phyloP scores from a whole-genome alignment of 2,888 invertebrate species.

The Hoplodrina blanda region DNA sequence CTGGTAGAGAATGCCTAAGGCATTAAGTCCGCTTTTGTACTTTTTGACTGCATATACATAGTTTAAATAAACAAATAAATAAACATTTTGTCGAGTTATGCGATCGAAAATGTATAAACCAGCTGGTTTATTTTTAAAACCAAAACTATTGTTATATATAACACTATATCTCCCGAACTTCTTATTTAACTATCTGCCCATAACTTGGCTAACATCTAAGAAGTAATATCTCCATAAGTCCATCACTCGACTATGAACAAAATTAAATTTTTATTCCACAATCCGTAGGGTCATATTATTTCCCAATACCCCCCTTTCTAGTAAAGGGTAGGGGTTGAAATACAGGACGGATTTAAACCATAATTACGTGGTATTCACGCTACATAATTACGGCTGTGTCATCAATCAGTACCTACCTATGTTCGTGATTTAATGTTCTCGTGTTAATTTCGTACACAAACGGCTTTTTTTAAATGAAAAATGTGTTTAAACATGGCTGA shows the following conservation, averaged over 20 bases:
- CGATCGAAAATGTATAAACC: too few relatives aligned
- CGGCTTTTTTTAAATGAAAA: constrained; percentile 34
- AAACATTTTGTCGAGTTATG: too few relatives aligned
- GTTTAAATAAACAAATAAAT: too few relatives aligned
- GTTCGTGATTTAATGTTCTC: constrained; percentile 55
- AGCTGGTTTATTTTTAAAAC: too few relatives aligned
- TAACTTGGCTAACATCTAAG: constrained; percentile 39
- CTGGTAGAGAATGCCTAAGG: too few relatives aligned
- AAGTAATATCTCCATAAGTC: constrained; percentile 37
- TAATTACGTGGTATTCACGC: constrained; percentile 51
- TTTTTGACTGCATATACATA: too few relatives aligned
- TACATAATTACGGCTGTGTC: constrained; percentile 51
- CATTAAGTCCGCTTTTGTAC: too few relatives aligned
- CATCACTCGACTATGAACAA: constrained; percentile 32
- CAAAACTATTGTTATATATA: too few relatives aligned
- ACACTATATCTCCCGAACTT: neutral
- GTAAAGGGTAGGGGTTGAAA: constrained; percentile 38
- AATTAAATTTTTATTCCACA: constrained; percentile 37
- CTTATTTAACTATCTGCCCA: constrained; percentile 34
- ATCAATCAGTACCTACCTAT: constrained; percentile 61
- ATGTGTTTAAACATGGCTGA: constrained; percentile 17
- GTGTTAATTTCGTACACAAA: constrained; percentile 23
- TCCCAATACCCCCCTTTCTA: neutral
- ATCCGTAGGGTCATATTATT: neutral
- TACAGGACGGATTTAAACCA: constrained; percentile 55